Evolutionary conservation across 2,797 vertebrate genomes (phyloP), one percentile per base, ranked within the genome.

Genomic region (Semotilus atromaculatus): DNA sequence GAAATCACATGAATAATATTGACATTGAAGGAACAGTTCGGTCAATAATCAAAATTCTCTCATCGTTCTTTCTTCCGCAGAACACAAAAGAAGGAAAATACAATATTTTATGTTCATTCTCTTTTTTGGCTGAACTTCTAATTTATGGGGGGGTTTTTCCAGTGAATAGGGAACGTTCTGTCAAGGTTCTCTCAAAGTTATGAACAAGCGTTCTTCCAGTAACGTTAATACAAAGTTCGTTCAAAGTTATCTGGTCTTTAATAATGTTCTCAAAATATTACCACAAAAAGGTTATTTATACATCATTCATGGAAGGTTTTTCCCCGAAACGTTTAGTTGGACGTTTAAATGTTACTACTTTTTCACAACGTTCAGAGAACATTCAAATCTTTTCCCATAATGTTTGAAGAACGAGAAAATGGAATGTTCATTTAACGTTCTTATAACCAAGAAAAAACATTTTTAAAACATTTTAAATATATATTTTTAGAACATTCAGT

Each of bases 1-100:
- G 11, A 64, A 29, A 71, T 83, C 85, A 66, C 43, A 38, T 51
- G 13, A 74, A 4, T 81, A 81, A 83, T 77, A 68, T 62, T 85
- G 55, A 86, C 29, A 7, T 21, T 34, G 51, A 34, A 74, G 45
- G 5, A 29, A 16, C 0, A 6, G 26, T 16, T 14, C 26, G 13
- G 26, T 31, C 45, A n/a, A 74, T 34, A 36, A 53, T 53, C 5
- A 34, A 13, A 14, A 14, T 21, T 4, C 48, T 36, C 18, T 53
- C 72, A 8, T 34, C 19, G 0, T 14, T 23, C 14, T 9, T 9
- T 26, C n/a, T 71, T 43, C 68, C 5, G 58, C 10, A 2, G 4
- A 13, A 60, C 58, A 60, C 23, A 10, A n/a, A 9, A n/a, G 11
- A 4, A 45, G 53, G 53, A 58, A n/a, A n/a, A 58, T 5, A 11